Percentiles rank a stretch among this genome's conserved stretches.
Conservation (phyloP, 2,797 vertebrate genomes). For the Myripristis murdjan region DNA sequence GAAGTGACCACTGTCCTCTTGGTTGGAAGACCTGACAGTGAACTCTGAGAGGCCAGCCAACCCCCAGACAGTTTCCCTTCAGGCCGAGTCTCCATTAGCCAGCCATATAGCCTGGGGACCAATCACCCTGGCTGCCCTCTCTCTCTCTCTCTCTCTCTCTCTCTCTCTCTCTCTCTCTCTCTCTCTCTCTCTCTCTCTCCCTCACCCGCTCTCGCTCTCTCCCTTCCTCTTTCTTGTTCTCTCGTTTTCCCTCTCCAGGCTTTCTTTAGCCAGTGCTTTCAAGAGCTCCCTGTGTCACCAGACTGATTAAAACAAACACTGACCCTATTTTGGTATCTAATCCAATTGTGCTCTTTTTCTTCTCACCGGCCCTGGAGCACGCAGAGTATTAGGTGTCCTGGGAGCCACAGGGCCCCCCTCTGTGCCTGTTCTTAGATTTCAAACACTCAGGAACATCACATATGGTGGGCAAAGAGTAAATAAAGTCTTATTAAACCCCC, state of each 20-base stretch:
- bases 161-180: conserved; percentile 44
- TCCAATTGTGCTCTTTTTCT: conserved; percentile 91
- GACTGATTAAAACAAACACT: conserved; percentile 95
- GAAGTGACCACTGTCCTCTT: conserved; percentile 63
- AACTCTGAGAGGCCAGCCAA: conserved; percentile 79
- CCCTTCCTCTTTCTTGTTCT: conserved; percentile 47
- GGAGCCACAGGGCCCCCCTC: conserved; percentile 73
- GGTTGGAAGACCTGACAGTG: conserved; percentile 79
- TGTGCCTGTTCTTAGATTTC: conserved; percentile 85
- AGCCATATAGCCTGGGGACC: conserved; percentile 78
- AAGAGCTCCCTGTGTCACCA: conserved; percentile 91
- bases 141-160: conserved; percentile 53
- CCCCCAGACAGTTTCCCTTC: conserved; percentile 80
- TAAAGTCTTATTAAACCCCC: conserved; percentile 76
- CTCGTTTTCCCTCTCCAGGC: conserved; percentile 49
- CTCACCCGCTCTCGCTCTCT: no score
- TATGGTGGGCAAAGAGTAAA: conserved; percentile 82
- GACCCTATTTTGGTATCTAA: conserved; percentile 94
- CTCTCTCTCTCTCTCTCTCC: conserved; percentile 62
- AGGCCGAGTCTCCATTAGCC: conserved; percentile 74
- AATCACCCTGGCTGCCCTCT: conserved; percentile 81
- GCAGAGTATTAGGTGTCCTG: conserved; percentile 89
- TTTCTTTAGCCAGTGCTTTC: conserved; percentile 81
- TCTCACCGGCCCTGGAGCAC: conserved; percentile 84
- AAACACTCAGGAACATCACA: conserved; percentile 84